Base-by-base conservation (phyloP, 2,797 vertebrate species). In the Huso huso region DNA sequence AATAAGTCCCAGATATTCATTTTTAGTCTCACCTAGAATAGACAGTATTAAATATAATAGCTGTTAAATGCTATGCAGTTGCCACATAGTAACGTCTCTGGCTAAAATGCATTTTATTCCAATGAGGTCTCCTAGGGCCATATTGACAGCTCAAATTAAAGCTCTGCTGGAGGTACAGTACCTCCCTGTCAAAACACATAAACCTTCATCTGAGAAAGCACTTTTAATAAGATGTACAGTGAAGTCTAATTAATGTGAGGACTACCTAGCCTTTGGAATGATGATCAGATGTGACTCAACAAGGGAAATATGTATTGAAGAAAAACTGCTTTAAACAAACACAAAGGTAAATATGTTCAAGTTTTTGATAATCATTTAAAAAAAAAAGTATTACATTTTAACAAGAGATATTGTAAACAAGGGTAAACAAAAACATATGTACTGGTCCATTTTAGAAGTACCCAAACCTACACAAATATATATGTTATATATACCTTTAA, bases 81-180 rank as follows among this genome's bases (percentile, higher is more conserved):
- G 9, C 10, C 55, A n/a, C n/a, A 12, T 58, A 10, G 13, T 11
- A 58, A 15, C 55, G 11, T 58, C 11, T 11, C 12, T 12, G 55
- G 55, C 55, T 58, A 69, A 71, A 71, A 74, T 72, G 73, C 72
- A 67, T 66, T 73, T 66, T 65, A n/a, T n/a, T 58, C 11, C 13
- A 58, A 58, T 10, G 69, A 73, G 73, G 76, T 69, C 70, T 81
- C 81, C 83, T 71, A 78, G 66, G 76, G 79, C 72, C 80, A 81
- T 79, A 78, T 82, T 88, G 84, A 87, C 84, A 86, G 80, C 80
- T 81, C 77, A 83, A 87, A 87, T 88, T 83, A 87, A 88, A 87
- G 86, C 77, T 76, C 84, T 79, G 85, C 81, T 82, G 84, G 86
- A 81, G 83, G 82, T 83, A 82, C 81, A 82, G 82, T 83, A 82